Percentiles rank a stretch among this genome's conserved stretches.
Conservation (phyloP, 2,113 vertebrate species). For the Cephalopterus ornatus region DNA sequence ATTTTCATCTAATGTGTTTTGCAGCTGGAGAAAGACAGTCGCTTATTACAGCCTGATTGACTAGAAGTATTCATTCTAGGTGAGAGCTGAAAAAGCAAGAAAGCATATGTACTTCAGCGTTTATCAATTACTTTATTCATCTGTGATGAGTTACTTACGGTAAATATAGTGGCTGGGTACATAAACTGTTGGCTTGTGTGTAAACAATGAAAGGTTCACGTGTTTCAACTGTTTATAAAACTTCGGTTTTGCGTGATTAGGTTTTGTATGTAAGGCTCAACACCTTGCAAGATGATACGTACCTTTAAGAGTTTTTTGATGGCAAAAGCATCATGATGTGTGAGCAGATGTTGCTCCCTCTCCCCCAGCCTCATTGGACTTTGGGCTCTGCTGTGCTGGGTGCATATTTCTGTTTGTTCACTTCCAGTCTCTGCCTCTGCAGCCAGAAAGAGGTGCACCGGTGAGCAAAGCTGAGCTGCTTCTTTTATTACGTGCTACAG, state of each 20-base stretch:
- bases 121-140: neutral
- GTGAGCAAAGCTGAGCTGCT: neutral
- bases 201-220: neutral
- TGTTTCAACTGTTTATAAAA: neutral
- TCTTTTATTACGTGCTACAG: neutral
- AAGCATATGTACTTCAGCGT: neutral
- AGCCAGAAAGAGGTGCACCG: neutral
- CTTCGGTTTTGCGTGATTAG: neutral
- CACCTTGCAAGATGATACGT: neutral
- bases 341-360: neutral
- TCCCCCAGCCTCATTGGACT: fast-evolving
- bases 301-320: neutral
- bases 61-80: neutral
- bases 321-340: neutral
- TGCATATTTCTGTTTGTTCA: neutral
- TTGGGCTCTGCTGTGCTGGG: neutral
- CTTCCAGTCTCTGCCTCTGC: neutral
- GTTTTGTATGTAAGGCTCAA: neutral
- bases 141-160: neutral
- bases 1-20: neutral
- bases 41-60: neutral
- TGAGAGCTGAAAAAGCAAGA: neutral
- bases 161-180: neutral
- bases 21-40: neutral
- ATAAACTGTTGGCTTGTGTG: neutral